Conservation (phyloP, 2,797 vertebrate species). For the Loriculus beryllinus region DNA sequence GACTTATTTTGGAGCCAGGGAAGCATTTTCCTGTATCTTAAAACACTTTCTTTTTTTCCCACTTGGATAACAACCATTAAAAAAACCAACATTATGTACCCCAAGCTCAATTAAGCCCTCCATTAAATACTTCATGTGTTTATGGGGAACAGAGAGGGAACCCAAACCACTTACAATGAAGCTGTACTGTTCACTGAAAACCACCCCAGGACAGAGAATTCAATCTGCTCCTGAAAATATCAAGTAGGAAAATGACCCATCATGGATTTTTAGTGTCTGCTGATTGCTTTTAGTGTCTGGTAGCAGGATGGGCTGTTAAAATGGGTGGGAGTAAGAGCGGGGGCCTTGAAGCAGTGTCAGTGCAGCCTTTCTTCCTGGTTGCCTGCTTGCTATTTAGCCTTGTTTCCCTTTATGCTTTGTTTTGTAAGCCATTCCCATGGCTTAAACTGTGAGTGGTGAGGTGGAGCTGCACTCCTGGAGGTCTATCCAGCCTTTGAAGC, state of each 20-base stretch:
- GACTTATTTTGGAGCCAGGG: neutral
- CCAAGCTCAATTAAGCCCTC: neutral
- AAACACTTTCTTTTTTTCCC: neutral
- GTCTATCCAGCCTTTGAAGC: neutral
- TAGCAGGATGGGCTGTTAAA: neutral
- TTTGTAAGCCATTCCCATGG: neutral
- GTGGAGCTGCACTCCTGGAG: neutral
- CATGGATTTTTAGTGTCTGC: neutral
- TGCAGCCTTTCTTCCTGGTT: neutral
- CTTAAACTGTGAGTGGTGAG: neutral
- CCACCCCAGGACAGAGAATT: neutral
- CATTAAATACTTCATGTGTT: neutral
- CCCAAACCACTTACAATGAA: neutral
- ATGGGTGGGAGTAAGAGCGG: neutral
- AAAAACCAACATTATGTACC: neutral
- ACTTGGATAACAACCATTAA: neutral
- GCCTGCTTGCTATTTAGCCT: neutral
- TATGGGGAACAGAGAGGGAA: neutral
- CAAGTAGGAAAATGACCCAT: neutral
- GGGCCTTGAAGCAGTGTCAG: neutral
- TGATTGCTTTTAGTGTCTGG: neutral
- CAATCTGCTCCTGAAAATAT: neutral
- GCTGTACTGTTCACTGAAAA: neutral
- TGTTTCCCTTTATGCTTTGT: neutral
- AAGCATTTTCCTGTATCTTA: conserved; percentile 2